phyloP scores from a whole-genome alignment of 2,797 vertebrate genomes.

The Syngnathus acus region DNA sequence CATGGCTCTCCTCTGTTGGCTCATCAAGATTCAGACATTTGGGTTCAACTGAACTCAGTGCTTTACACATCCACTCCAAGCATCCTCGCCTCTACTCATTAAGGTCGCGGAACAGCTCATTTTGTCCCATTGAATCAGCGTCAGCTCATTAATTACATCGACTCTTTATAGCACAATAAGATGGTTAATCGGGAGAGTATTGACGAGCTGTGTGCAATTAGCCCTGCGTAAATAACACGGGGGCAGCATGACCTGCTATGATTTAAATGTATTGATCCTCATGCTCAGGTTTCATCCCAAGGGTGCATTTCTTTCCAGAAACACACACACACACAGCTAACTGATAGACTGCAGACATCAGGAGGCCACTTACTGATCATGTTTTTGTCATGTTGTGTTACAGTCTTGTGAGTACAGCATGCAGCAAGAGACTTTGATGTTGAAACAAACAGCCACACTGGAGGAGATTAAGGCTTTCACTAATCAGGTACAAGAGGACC shows the following conservation, averaged over 20 bases:
- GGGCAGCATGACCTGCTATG: slow-evolving; percentile 39
- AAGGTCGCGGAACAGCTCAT: slow-evolving; percentile 10
- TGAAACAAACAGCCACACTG: slow-evolving; percentile 80
- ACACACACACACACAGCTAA: slow-evolving; percentile 6
- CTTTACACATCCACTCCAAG: neutral
- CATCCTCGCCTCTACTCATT: neutral
- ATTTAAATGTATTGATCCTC: slow-evolving; percentile 51
- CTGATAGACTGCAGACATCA: neutral
- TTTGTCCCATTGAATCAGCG: slow-evolving; percentile 41
- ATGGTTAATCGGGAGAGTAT: slow-evolving; percentile 41
- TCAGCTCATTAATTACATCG: slow-evolving; percentile 37
- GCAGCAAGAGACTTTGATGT: slow-evolving; percentile 79
- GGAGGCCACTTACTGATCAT: slow-evolving; percentile 29
- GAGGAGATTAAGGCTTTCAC: slow-evolving; percentile 76
- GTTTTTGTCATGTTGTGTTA: slow-evolving; percentile 23
- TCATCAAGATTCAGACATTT: slow-evolving; percentile 48
- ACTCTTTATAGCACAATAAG: slow-evolving; percentile 32
- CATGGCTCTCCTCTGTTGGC: slow-evolving; percentile 31
- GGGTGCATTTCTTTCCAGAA: slow-evolving; percentile 31
- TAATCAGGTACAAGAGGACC: slow-evolving; percentile 68
- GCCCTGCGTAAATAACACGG: slow-evolving; percentile 26
- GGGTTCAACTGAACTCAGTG: slow-evolving; percentile 19
- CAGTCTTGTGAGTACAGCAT: slow-evolving; percentile 73
- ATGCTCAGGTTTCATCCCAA: slow-evolving; percentile 53
- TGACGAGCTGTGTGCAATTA: slow-evolving; percentile 18